Evolutionary conservation across 2,888 invertebrate species (phyloP).

Genomic region (Clostera curtula): DNA sequence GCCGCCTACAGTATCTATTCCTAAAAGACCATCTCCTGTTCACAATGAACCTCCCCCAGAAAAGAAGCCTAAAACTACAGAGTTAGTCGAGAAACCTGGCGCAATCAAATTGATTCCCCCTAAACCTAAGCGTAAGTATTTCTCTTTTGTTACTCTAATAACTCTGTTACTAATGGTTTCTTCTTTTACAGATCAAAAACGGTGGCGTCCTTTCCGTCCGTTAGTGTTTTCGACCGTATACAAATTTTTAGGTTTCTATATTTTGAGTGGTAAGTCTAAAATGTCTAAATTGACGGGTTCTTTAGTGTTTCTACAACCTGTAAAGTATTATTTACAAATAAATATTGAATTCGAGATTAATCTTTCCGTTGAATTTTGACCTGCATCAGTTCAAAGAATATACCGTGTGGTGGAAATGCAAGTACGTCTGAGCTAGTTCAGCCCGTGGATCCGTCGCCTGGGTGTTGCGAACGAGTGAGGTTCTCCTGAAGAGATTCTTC

Average conservation of each 20-base stretch:
- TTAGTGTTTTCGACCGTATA: slow-evolving; percentile 30
- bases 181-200: slow-evolving; percentile 60
- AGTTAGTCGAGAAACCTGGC: slow-evolving; percentile 82
- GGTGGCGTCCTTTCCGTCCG: slow-evolving; percentile 24
- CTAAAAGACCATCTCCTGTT: slow-evolving; percentile 66
- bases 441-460: slow-evolving; percentile 42
- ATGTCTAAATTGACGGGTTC: slow-evolving; percentile 64
- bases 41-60: slow-evolving; percentile 77
- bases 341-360: slow-evolving; percentile 54
- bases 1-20: slow-evolving; percentile 56
- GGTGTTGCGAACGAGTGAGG: slow-evolving; percentile 36
- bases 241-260: slow-evolving; percentile 45
- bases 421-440: slow-evolving; percentile 39
- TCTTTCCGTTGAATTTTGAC: slow-evolving; percentile 57
- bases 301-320: slow-evolving; percentile 46
- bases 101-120: slow-evolving; percentile 90
- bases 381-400: slow-evolving; percentile 53
- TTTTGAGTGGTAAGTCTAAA: slow-evolving; percentile 66
- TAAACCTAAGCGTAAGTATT: slow-evolving; percentile 93
- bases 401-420: slow-evolving; percentile 36
- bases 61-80: slow-evolving; percentile 83
- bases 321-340: slow-evolving; percentile 65
- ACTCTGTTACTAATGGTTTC: slow-evolving; percentile 42
- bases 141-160: slow-evolving; percentile 18
- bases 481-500: slow-evolving; percentile 38